Conservation (phyloP, 2,888 invertebrate species). For the Myopa tessellatipennis region DNA sequence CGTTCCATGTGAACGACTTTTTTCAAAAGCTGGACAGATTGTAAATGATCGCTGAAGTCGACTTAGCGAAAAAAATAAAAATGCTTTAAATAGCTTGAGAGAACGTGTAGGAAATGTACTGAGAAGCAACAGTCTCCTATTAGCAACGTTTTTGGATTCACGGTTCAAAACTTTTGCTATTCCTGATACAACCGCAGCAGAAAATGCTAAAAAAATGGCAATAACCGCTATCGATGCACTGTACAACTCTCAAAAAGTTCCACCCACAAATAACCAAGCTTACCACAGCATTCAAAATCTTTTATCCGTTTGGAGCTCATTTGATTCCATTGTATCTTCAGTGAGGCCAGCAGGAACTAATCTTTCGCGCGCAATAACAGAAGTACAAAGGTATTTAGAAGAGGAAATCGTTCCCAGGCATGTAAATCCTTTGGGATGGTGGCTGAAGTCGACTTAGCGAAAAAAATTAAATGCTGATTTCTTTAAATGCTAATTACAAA, state of each 20-base stretch:
- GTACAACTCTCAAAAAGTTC: not conserved
- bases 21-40: not conserved
- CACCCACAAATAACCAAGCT: not conserved
- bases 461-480: too few relatives aligned
- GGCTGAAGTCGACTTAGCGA: too few relatives aligned
- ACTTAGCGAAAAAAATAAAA: not conserved
- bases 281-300: not conserved
- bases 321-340: too few relatives aligned
- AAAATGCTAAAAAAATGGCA: not conserved
- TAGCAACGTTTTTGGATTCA: conserved; percentile 2
- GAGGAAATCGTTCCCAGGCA: too few relatives aligned
- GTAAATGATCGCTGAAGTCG: too few relatives aligned
- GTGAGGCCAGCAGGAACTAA: too few relatives aligned
- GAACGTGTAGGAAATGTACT: not conserved
- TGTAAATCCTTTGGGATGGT: too few relatives aligned
- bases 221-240: not conserved
- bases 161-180: too few relatives aligned
- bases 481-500: conserved; percentile 2
- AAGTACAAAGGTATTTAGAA: too few relatives aligned
- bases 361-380: too few relatives aligned
- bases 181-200: not conserved
- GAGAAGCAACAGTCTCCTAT: not conserved
- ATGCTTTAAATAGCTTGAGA: not conserved
- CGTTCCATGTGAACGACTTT: not conserved
- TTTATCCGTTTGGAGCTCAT: not conserved